A percentile compares a stretch with the other conserved stretches of the same genome.
phyloP scores from a whole-genome alignment of 1,140 invertebrate species.

The Gryllus bimaculatus region DNA sequence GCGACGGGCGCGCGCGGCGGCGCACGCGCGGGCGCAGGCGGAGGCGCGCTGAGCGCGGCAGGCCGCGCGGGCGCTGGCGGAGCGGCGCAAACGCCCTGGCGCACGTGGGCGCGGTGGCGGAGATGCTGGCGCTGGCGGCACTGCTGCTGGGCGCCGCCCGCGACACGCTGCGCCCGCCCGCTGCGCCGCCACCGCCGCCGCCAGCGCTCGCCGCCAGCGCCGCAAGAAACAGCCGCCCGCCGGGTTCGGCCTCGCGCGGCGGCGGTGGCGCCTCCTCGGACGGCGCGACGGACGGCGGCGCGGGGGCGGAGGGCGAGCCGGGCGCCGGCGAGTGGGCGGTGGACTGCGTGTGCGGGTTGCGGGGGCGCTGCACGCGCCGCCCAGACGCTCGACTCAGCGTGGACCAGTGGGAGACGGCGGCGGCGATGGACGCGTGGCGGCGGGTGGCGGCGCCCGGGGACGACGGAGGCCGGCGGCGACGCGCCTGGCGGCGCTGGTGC shows the following conservation, averaged over 20 bases:
- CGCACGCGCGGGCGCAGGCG: background rate
- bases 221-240: background rate
- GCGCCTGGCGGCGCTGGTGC: background rate
- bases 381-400: conserved; percentile 10
- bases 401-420: background rate
- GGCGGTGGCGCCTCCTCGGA: too few relatives aligned
- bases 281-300: background rate
- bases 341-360: conserved; percentile 7
- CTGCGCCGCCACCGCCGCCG: too few relatives aligned
- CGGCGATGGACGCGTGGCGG: background rate
- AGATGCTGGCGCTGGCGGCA: background rate
- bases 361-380: conserved; percentile 8
- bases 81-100: background rate
- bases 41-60: background rate
- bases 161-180: background rate
- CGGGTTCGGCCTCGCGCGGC: too few relatives aligned
- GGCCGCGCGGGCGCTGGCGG: background rate
- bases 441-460: too few relatives aligned
- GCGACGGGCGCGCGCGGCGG: background rate
- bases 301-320: too few relatives aligned
- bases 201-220: background rate
- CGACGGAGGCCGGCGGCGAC: too few relatives aligned
- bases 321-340: background rate
- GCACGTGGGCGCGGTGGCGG: too few relatives aligned
- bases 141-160: background rate